These are phyloP conservation scores for Muschampia plurimacula DNA, from an alignment of 2,888 invertebrate species.

Conservation along the genomic window DNA sequence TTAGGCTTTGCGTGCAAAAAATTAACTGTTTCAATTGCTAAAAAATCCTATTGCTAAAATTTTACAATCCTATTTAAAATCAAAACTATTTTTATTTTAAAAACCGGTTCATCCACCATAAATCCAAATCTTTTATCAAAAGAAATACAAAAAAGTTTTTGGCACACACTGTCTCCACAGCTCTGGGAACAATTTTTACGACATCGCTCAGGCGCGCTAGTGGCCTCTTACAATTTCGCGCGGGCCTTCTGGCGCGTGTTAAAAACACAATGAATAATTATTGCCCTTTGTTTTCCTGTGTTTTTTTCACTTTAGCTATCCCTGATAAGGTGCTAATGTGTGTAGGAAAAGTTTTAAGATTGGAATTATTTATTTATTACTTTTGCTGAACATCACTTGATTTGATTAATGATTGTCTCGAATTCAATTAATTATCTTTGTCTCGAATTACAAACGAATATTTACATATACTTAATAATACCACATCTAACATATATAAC, in stretches of 20 bases:
- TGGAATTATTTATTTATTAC: background rate
- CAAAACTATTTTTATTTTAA: too few relatives aligned
- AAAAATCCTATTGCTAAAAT: too few relatives aligned
- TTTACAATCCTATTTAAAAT: too few relatives aligned
- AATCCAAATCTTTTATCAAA: too few relatives aligned
- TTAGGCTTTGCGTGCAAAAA: too few relatives aligned
- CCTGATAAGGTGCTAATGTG: conserved; percentile 25
- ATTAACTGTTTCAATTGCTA: too few relatives aligned
- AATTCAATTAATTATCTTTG: too few relatives aligned
- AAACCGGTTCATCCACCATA: too few relatives aligned
- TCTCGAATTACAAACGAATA: too few relatives aligned
- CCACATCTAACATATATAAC: too few relatives aligned
- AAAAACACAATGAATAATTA: conserved; percentile 85
- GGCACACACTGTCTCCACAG: conserved; percentile 56
- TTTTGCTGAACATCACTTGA: background rate
- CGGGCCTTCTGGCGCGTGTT: conserved; percentile 72
- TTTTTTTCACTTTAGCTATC: conserved; percentile 34
- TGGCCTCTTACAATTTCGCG: conserved; percentile 77
- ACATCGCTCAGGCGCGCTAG: conserved; percentile 75
- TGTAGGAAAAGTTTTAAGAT: background rate
- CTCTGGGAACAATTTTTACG: conserved; percentile 73
- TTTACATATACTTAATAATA: too few relatives aligned
- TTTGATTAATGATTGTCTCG: too few relatives aligned
- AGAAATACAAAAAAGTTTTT: background rate
- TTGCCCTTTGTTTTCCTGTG: conserved; percentile 58